Percentiles rank a stretch among this genome's conserved stretches.
These are phyloP conservation scores for Bombus sylvicola DNA, from an alignment of 1,140 invertebrate genomes.

Conservation along the genomic window DNA sequence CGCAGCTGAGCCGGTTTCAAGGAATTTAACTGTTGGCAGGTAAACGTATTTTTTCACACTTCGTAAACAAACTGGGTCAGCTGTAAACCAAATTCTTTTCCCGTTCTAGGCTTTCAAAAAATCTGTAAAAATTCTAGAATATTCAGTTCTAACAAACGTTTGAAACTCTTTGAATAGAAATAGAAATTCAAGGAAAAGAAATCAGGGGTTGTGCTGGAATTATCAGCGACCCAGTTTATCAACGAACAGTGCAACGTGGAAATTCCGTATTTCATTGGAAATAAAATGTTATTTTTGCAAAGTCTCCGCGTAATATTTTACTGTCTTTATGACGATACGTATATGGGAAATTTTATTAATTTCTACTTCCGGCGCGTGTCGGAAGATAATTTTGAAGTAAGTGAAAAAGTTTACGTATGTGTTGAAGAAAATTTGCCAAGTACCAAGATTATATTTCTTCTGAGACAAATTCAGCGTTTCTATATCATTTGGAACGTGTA, in stretches of 20 bases:
- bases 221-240: neutral
- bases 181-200: neutral
- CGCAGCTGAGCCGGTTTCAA: neutral
- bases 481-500: neutral
- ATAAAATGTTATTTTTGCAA: neutral
- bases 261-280: neutral
- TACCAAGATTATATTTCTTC: no score
- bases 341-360: neutral
- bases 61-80: neutral
- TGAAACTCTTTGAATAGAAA: neutral
- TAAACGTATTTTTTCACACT: neutral
- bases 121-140: neutral
- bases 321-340: neutral
- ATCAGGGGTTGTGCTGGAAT: neutral
- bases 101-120: neutral
- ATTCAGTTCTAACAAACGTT: neutral
- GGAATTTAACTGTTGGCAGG: neutral
- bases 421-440: no score
- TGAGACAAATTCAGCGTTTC: no score
- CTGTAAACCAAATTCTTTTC: neutral
- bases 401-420: no score
- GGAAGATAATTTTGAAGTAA: no score
- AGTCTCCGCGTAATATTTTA: neutral
- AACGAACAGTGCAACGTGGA: neutral
- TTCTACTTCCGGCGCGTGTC: accelerated